Evolutionary conservation across 2,888 invertebrate species (phyloP).

Genomic region (Sinelater perroti): DNA sequence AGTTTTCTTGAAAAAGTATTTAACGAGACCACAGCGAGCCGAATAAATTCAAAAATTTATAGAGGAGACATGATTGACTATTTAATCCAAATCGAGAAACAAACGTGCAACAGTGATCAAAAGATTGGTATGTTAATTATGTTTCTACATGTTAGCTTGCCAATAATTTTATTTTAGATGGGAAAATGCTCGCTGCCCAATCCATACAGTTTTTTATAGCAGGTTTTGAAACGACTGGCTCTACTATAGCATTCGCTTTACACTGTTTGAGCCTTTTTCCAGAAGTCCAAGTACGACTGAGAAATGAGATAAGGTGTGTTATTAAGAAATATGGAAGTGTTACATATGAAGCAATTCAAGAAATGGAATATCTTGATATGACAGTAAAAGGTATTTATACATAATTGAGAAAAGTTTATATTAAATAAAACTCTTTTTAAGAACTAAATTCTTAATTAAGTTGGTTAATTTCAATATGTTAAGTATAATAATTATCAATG

Average conservation of each 20-base stretch:
- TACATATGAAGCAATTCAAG: constrained; percentile 14
- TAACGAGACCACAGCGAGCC: constrained; percentile 45
- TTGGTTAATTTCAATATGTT: no score
- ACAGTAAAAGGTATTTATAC: constrained; percentile 17
- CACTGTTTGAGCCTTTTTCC: constrained; percentile 57
- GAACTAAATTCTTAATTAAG: no score
- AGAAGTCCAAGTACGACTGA: constrained; percentile 57
- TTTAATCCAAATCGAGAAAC: constrained; percentile 6
- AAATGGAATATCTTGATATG: constrained; percentile 25
- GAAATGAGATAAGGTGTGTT: constrained; percentile 53
- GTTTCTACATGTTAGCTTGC: neutral
- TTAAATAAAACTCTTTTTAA: no score
- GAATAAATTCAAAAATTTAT: constrained; percentile 42
- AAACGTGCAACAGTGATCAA: neutral
- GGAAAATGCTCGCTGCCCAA: constrained; percentile 45
- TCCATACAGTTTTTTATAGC: constrained; percentile 59
- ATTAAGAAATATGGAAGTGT: constrained; percentile 39
- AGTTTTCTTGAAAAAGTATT: constrained; percentile 49
- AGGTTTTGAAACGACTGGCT: constrained; percentile 61
- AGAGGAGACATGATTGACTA: constrained; percentile 55
- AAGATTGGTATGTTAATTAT: neutral
- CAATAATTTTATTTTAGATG: constrained; percentile 12
- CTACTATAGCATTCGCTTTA: constrained; percentile 53
- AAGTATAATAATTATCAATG: no score
- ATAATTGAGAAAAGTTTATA: no score